Percentiles rank a stretch among this genome's conserved stretches.
Conservation (phyloP, 2,888 invertebrate genomes). For the Mamestra brassicae region DNA sequence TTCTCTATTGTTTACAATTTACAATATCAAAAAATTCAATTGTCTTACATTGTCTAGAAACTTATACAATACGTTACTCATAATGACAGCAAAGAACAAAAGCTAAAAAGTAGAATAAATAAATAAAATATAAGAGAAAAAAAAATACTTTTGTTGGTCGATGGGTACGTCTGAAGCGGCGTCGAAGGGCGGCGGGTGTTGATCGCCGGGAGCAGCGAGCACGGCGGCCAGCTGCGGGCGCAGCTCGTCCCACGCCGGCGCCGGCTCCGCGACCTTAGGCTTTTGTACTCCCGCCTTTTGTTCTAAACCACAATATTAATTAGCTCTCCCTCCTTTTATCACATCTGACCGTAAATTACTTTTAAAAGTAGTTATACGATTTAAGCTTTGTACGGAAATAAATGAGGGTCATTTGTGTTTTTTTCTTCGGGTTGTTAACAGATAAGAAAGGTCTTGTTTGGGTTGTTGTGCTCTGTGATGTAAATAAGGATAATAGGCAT, state of each 20-base stretch:
- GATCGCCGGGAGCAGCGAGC: slow-evolving; percentile 89
- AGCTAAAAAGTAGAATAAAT: slow-evolving; percentile 3
- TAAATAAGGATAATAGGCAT: neutral
- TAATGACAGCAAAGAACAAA: slow-evolving; percentile 39
- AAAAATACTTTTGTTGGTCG: slow-evolving; percentile 96
- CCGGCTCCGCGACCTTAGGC: slow-evolving; percentile 61
- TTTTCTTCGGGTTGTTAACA: slow-evolving; percentile 53
- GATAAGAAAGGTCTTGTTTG: slow-evolving; percentile 49
- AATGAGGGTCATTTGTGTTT: slow-evolving; percentile 55
- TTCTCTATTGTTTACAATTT: slow-evolving; percentile 19
- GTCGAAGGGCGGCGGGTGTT: slow-evolving; percentile 95
- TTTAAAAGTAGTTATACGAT: slow-evolving; percentile 60
- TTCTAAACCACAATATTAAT: slow-evolving; percentile 68
- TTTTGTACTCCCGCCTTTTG: slow-evolving; percentile 69
- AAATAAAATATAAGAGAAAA: neutral
- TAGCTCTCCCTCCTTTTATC: slow-evolving; percentile 66
- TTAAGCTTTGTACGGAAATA: slow-evolving; percentile 56
- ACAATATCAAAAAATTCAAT: slow-evolving; percentile 23
- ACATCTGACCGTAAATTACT: slow-evolving; percentile 67
- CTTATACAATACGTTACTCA: slow-evolving; percentile 24
- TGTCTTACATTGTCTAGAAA: slow-evolving; percentile 22
- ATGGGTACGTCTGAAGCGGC: slow-evolving; percentile 95
- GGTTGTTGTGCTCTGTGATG: slow-evolving; percentile 12
- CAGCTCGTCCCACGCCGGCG: slow-evolving; percentile 92
- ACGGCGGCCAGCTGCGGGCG: slow-evolving; percentile 92